Percentiles rank a stretch among this genome's conserved stretches.
Evolutionary conservation across 2,797 vertebrate species (phyloP).

Genomic region (Lophius americanus): DNA sequence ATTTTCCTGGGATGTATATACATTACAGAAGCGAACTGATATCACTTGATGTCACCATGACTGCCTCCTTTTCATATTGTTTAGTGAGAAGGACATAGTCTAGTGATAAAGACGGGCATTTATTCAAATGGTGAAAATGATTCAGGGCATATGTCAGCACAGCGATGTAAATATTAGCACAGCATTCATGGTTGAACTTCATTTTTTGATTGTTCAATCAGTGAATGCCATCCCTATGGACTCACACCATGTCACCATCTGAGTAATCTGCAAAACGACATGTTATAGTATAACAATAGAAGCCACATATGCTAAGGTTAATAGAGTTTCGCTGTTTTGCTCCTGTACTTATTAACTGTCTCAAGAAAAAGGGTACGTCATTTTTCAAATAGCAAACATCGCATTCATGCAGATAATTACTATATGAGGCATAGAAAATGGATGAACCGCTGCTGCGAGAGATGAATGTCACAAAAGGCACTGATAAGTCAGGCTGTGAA

Average conservation of each 20-base stretch:
- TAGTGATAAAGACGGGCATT: too few species aligned
- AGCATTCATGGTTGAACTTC: too few species aligned
- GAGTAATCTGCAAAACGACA: not conserved
- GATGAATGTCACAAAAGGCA: slow-evolving; percentile 7
- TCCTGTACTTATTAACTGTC: slow-evolving; percentile 2
- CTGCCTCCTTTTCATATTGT: too few species aligned
- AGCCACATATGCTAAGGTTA: slow-evolving; percentile 7
- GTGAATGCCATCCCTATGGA: too few species aligned
- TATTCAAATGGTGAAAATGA: too few species aligned
- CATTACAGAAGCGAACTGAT: too few species aligned
- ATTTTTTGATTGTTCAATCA: too few species aligned
- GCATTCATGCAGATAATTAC: not conserved
- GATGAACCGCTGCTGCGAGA: slow-evolving; percentile 6
- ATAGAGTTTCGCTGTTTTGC: slow-evolving; percentile 2
- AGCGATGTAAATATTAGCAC: too few species aligned
- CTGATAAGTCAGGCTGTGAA: not conserved
- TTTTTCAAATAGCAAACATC: not conserved
- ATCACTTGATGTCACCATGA: too few species aligned
- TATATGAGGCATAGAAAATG: not conserved
- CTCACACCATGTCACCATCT: not conserved
- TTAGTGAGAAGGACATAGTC: too few species aligned
- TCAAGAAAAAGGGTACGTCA: not conserved
- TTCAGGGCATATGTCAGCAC: too few species aligned
- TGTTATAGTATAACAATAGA: not conserved
- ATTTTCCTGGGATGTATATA: too few species aligned